A percentile compares a stretch with the other conserved stretches of the same genome.
These are phyloP conservation scores for Oryctolagus cuniculus DNA, from an alignment of 2,113 vertebrate genomes.

Conservation along the genomic window mOryCun1.1 NC_091448.1:33058001-33058500, in stretches of 20 bases:
- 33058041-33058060: background rate
- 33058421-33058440: background rate
- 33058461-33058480: background rate
- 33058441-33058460: background rate
- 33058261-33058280: background rate
- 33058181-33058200: constrained; percentile 46
- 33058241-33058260: background rate
- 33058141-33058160: background rate
- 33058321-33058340: background rate
- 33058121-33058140: background rate
- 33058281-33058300: background rate
- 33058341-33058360: background rate
- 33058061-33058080: background rate
- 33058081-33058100: background rate
- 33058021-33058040: background rate
- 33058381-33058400: background rate
- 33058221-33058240: background rate
- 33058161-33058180: background rate
- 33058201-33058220: background rate
- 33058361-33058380: background rate
- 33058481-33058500: background rate
- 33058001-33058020: background rate
- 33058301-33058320: background rate
- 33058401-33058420: background rate
- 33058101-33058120: background rate